Conservation (phyloP, 2,113 vertebrate species). For the Mystacornis crossleyi region DNA sequence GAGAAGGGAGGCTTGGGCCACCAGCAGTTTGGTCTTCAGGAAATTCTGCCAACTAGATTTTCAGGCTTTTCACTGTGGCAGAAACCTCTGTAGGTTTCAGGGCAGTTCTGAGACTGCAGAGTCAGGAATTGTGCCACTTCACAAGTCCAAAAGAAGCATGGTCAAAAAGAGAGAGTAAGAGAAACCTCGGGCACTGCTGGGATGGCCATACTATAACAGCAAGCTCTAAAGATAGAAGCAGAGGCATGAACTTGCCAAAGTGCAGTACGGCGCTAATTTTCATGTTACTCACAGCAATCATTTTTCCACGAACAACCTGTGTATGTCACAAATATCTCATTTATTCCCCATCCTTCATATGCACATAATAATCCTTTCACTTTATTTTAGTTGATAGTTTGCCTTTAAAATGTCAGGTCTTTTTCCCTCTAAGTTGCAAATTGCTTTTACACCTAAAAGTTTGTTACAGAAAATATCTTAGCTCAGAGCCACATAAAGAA, state of each 20-base stretch:
- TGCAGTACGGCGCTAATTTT: neutral
- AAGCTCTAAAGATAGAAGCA: constrained; percentile 25
- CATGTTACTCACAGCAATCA: constrained; percentile 58
- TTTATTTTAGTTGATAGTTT: constrained; percentile 54
- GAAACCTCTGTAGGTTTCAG: neutral
- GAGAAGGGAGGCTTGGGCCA: neutral
- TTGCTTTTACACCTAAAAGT: constrained; percentile 22
- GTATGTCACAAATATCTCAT: constrained; percentile 65
- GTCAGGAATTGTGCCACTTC: neutral
- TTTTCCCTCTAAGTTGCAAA: constrained; percentile 33
- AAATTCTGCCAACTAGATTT: neutral
- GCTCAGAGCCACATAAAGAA: neutral
- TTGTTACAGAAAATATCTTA: neutral
- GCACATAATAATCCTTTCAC: constrained; percentile 55
- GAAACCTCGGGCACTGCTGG: neutral
- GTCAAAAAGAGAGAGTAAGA: neutral
- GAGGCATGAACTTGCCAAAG: constrained; percentile 14
- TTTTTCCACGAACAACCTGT: constrained; percentile 49
- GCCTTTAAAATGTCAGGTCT: constrained; percentile 63
- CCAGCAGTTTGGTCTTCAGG: neutral
- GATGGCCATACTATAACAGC: neutral
- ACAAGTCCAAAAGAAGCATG: neutral
- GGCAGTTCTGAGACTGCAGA: neutral
- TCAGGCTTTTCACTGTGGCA: neutral
- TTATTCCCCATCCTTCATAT: constrained; percentile 42